Base-by-base conservation (phyloP, 2,113 vertebrate genomes). In the Nibea coibor region DNA sequence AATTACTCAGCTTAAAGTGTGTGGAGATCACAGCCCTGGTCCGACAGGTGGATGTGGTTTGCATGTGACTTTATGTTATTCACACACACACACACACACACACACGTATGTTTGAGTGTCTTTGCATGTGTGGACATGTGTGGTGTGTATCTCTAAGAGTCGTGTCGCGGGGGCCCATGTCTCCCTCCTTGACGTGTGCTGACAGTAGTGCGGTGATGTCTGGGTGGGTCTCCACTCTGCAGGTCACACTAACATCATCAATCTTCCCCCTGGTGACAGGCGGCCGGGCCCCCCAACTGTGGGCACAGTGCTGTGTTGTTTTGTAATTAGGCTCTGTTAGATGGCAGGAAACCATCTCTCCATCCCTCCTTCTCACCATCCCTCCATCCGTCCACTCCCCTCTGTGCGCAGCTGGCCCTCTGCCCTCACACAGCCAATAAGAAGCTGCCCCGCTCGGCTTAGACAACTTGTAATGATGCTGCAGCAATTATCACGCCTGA, bases 161-260 rank as follows among this genome's bases (percentile, higher is more conserved):
- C 4, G 50, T 72, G 62, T 50, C 12, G 73, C 10, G 72, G 81
- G 58, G 82, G 82, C 85, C 75, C 42, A 9, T 57, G 77, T 82
- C 88, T 42, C 70, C 65, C 82, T 78, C 79, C 76, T 73, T 91
- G 94, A 94, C 82, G 87, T 77, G 87, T 17, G 91, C 89, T 94
- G 94, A 94, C 93, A 93, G 92, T 89, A 45, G 85, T 31, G 79
- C 15, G 47, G 31, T 87, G 89, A 92, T 94, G 88, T 92, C 86
- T 94, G 94, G 93, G 93, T 89, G 94, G 94, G 94, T 90, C 93
- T 87, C 91, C 89, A 82, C 93, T 94, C 94, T 84, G 76, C 78
- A 70, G 95, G 95, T 96, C 95, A 95, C 93, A 95, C 94, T 73
- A 96, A 95, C 95, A 96, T 95, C 95, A 96, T 96, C 95, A 95